Evolutionary conservation across 1,140 invertebrate species (phyloP), one percentile per base, ranked within the genome.

Genomic region (Drosophila varians): DNA sequence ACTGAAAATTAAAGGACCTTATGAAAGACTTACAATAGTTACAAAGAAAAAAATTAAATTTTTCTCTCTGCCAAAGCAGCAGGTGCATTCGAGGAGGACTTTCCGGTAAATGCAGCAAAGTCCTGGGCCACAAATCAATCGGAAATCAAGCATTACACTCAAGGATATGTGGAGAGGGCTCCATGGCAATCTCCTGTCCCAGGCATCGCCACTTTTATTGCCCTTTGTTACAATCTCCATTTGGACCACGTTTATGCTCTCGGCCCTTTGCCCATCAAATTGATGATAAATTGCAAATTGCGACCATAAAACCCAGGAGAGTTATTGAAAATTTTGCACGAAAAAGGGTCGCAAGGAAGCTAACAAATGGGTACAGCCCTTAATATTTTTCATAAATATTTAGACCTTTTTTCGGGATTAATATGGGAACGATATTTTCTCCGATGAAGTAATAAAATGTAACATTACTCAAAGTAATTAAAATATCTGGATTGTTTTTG

Each of bases 261-360:
- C 46, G 26, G 26, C 58, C 62, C 46, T 12, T 65, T 48, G 62
- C 46, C 42, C 62, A 66, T 66, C 60, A 52, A 66, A 66, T 65
- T 31, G 62, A 65, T 66, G 62, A 66, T 66, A 66, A 66, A 66
- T 66, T 26, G 60, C 60, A 52, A 66, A 66, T 66, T 66, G 46
- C 60, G 46, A n/a, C 21, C 46, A 66, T 65, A 66, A 66, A 45
- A 11, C 60, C 38, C 62, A 18, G 31, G 60, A 45, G 62, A 52
- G 60, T 52, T 52, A 66, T 43, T 65, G 38, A 52, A 65, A 65
- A 65, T 26, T 36, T 66, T 34, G 49, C 62, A 66, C 5, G 25
- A 3, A 9, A n/a, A 34, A 31, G 23, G 52, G 38, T 62, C 53
- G 60, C 40, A 60, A 38, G 23, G 47, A 6, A 42, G 54, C 21